Conservation (phyloP, 2,797 vertebrate species). For the Apogon talboti region DNA sequence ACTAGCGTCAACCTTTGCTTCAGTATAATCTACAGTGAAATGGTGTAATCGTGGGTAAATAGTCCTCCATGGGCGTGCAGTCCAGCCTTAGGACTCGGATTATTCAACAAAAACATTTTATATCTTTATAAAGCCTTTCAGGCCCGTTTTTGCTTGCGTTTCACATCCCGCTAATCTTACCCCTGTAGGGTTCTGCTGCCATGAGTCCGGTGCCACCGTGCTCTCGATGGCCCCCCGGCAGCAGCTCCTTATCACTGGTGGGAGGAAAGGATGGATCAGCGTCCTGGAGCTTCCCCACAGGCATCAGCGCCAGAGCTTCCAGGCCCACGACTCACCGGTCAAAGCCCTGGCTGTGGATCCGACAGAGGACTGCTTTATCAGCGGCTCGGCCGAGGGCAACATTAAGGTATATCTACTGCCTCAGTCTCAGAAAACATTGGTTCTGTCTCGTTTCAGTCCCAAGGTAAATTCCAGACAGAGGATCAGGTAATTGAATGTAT, state of each 20-base stretch:
- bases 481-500: background rate
- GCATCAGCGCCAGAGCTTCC: conserved; percentile 92
- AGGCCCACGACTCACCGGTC: conserved; percentile 95
- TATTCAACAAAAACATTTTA: too few species aligned
- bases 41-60: too few species aligned
- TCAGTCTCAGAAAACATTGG: background rate
- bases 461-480: background rate
- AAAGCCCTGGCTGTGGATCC: conserved; percentile 94
- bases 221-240: conserved; percentile 92
- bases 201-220: conserved; percentile 95
- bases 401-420: conserved; percentile 88
- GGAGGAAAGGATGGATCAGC: conserved; percentile 94
- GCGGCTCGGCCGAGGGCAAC: conserved; percentile 97
- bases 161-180: background rate
- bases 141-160: background rate
- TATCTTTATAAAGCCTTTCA: too few species aligned
- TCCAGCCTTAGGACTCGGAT: too few species aligned
- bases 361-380: conserved; percentile 94
- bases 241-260: conserved; percentile 94
- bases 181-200: conserved; percentile 92
- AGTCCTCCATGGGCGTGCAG: too few species aligned
- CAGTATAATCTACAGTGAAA: too few species aligned
- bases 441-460: too few species aligned
- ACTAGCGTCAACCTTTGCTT: too few species aligned
- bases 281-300: conserved; percentile 91